Conservation (phyloP, 2,888 invertebrate species). For the Atethmia centrago region DNA sequence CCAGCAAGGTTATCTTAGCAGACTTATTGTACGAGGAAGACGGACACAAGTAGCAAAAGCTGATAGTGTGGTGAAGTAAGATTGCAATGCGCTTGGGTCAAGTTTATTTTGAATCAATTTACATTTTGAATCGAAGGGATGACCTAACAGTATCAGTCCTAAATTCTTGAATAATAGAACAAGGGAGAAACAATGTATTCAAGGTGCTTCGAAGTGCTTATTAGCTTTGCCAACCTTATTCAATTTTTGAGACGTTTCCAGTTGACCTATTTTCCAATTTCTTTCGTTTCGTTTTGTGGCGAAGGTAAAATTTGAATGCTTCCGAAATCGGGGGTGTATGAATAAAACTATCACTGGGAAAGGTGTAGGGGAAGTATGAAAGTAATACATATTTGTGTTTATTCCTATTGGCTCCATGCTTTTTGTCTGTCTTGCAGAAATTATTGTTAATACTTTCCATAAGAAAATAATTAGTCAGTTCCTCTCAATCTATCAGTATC, state of each 20-base stretch:
- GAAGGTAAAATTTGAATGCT: constrained; percentile 16
- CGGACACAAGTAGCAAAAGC: constrained; percentile 67
- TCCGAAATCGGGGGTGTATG: constrained; percentile 4
- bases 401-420: neutral
- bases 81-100: constrained; percentile 68
- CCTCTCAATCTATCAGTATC: neutral
- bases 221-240: constrained; percentile 48
- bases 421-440: neutral
- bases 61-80: constrained; percentile 71
- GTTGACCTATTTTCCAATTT: constrained; percentile 41
- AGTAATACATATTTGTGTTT: constrained; percentile 4
- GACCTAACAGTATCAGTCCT: constrained; percentile 57
- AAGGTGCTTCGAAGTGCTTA: constrained; percentile 26
- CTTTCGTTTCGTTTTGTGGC: constrained; percentile 35
- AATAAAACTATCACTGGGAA: constrained; percentile 20
- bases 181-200: constrained; percentile 27
- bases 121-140: constrained; percentile 66
- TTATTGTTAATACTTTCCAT: neutral
- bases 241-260: constrained; percentile 33
- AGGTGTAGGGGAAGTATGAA: neutral
- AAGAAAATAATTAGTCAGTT: neutral
- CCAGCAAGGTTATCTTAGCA: constrained; percentile 46
- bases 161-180: constrained; percentile 57
- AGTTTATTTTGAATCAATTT: constrained; percentile 69
- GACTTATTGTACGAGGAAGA: constrained; percentile 70